These are phyloP conservation scores for Sycophila texana DNA, from an alignment of 2,888 invertebrate species.

Conservation along the genomic window DNA sequence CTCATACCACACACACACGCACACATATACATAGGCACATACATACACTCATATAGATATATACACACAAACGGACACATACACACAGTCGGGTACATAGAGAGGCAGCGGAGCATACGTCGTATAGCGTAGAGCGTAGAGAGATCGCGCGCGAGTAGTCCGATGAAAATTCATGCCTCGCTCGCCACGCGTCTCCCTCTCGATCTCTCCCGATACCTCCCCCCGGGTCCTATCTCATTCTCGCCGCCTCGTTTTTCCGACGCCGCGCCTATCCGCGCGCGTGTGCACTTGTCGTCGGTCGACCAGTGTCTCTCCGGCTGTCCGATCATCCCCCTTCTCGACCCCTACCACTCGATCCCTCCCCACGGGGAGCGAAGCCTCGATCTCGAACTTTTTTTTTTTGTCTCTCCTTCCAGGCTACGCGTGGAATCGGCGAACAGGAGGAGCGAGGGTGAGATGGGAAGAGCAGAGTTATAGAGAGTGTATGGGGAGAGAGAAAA, in stretches of 20 bases:
- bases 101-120: constrained; percentile 12
- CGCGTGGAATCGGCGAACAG: not conserved
- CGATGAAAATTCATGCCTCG: constrained; percentile 57
- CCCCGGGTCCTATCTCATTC: constrained; percentile 17
- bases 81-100: constrained; percentile 5
- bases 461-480: too few relatives aligned
- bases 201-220: not conserved
- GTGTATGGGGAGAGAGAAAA: not conserved
- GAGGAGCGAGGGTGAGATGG: not conserved
- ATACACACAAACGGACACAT: not conserved
- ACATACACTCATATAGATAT: too few relatives aligned
- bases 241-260: not conserved
- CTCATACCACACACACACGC: too few relatives aligned
- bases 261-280: not conserved
- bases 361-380: not conserved
- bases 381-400: not conserved
- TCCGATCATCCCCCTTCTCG: not conserved
- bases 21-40: too few relatives aligned
- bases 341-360: too few relatives aligned
- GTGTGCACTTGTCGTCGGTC: constrained; percentile 1
- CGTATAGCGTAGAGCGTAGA: constrained; percentile 42
- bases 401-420: not conserved
- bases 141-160: constrained; percentile 34
- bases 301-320: not conserved
- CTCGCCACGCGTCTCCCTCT: not conserved